Evolutionary conservation across 2,113 vertebrate species (phyloP).

Genomic region (Phainopepla nitens): DNA sequence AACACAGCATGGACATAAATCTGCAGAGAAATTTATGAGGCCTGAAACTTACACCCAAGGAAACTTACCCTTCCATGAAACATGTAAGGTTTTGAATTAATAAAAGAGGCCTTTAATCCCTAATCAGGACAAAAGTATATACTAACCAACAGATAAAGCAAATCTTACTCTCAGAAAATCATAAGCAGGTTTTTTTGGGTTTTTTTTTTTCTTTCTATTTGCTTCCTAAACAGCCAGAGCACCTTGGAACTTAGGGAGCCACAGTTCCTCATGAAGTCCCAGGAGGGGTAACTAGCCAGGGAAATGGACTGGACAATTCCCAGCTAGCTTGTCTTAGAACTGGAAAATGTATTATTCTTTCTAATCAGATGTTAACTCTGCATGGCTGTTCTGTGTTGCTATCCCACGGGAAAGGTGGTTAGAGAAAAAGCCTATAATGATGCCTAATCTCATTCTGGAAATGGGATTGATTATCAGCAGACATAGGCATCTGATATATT

Average conservation of each 20-base stretch:
- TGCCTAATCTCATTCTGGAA: neutral
- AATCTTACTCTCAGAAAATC: neutral
- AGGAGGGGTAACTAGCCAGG: neutral
- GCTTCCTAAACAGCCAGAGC: neutral
- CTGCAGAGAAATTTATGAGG: neutral
- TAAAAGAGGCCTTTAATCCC: neutral
- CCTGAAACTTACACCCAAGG: neutral
- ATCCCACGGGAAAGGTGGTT: neutral
- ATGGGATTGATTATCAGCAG: neutral
- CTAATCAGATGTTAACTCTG: neutral
- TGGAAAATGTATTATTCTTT: neutral
- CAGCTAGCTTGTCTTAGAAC: neutral
- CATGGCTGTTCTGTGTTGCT: neutral
- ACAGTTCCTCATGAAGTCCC: neutral
- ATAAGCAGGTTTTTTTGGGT: neutral
- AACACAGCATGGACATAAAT: neutral
- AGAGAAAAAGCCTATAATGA: neutral
- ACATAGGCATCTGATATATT: neutral
- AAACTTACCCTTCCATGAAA: neutral
- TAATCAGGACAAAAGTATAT: neutral
- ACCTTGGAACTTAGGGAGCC: neutral
- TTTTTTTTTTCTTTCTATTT: neutral
- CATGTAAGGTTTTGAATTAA: neutral
- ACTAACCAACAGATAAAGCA: neutral
- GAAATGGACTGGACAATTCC: neutral